Percentiles rank a stretch among this genome's conserved stretches.
phyloP scores from a whole-genome alignment of 2,797 vertebrate genomes.

The Myiothlypis coronata region DNA sequence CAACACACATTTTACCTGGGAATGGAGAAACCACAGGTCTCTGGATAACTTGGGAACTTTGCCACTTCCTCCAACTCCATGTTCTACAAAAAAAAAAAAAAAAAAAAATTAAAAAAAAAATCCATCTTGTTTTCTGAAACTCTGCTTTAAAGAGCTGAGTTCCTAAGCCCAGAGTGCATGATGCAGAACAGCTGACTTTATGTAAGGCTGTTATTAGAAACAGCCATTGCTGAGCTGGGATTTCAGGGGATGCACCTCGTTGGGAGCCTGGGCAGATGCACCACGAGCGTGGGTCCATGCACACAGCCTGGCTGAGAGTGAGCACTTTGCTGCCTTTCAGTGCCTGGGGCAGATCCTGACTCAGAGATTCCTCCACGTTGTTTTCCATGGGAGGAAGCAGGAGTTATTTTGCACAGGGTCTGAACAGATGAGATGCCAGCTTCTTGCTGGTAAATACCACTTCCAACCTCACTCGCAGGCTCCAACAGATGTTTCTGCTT shows the following conservation, averaged over 20 bases:
- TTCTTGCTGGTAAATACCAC: constrained; percentile 48
- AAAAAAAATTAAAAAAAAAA: background rate
- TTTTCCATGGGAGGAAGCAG: constrained; percentile 48
- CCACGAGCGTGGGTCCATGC: background rate
- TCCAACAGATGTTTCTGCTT: constrained; percentile 67
- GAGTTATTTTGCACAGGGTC: constrained; percentile 27
- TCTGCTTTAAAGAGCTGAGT: background rate
- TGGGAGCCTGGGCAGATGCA: background rate
- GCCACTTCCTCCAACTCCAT: background rate
- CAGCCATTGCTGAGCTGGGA: background rate
- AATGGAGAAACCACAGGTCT: background rate
- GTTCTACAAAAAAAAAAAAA: background rate
- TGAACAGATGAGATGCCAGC: constrained; percentile 5
- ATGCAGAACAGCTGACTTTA: constrained; percentile 54
- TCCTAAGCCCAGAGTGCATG: background rate
- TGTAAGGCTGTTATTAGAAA: constrained; percentile 50
- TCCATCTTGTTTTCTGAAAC: background rate
- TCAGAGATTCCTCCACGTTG: constrained; percentile 40
- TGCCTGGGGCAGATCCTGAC: constrained; percentile 53
- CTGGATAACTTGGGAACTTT: background rate
- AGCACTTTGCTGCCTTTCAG: background rate
- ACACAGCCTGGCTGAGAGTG: background rate
- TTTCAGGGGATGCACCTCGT: constrained; percentile 2
- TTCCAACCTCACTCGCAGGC: constrained; percentile 34
- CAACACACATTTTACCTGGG: background rate